phyloP scores from a whole-genome alignment of 2,113 vertebrate genomes.

The Leptobrachium ailaonicum region DNA sequence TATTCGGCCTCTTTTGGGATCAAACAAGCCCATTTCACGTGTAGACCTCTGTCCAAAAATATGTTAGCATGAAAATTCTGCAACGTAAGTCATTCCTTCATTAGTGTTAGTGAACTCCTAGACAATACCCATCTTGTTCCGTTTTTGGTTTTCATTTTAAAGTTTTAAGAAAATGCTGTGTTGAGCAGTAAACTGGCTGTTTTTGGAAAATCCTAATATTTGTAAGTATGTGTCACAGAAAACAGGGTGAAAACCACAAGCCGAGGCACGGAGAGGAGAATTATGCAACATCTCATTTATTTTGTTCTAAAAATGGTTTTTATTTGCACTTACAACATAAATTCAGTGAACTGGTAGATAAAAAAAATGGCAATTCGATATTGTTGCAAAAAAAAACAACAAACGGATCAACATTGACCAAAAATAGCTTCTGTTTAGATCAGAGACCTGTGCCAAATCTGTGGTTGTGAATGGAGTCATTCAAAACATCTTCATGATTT shows the following conservation, averaged over 20 bases:
- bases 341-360: neutral
- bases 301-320: neutral
- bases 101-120: slow-evolving; percentile 4
- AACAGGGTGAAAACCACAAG: slow-evolving; percentile 1
- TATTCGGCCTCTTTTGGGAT: slow-evolving; percentile 2
- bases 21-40: neutral
- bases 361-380: neutral
- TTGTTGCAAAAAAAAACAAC: neutral
- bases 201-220: neutral
- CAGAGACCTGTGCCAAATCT: too few relatives aligned
- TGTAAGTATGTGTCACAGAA: neutral
- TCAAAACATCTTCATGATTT: too few relatives aligned
- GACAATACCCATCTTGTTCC: slow-evolving; percentile 1
- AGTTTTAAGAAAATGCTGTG: neutral
- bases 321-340: neutral
- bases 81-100: neutral
- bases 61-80: slow-evolving; percentile 1
- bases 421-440: too few relatives aligned
- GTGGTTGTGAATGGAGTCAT: too few relatives aligned
- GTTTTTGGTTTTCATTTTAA: slow-evolving; percentile 11
- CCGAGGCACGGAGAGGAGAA: neutral
- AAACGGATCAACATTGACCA: neutral
- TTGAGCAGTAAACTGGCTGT: neutral
- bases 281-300: neutral
- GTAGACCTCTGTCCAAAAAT: neutral